phyloP scores from a whole-genome alignment of 2,888 invertebrate genomes.

The Hirtodrosophila alboralis region DNA sequence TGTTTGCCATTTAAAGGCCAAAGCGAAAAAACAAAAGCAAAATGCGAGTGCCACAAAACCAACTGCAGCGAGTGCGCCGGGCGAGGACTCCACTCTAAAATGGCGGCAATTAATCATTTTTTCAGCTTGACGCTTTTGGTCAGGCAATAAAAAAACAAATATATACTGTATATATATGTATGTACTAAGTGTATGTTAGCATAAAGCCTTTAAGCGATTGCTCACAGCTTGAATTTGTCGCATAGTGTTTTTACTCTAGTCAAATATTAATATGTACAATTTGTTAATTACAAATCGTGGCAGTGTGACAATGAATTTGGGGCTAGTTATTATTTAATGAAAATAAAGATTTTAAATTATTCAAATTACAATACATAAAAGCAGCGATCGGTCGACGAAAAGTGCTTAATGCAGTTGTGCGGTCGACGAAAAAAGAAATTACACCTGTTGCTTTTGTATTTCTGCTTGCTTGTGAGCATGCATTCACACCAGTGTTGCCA shows the following conservation, averaged over 20 bases:
- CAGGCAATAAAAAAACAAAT: slow-evolving; percentile 47
- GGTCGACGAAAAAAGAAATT: no score
- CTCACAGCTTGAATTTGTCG: slow-evolving; percentile 25
- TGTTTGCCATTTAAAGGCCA: slow-evolving; percentile 51
- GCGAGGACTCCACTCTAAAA: slow-evolving; percentile 35
- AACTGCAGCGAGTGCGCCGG: slow-evolving; percentile 22
- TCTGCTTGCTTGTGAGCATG: no score
- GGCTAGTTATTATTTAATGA: no score
- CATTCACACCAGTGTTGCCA: no score
- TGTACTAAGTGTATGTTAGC: neutral
- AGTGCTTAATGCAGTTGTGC: no score
- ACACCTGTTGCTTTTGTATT: no score
- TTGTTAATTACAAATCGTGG: slow-evolving; percentile 5
- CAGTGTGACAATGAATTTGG: slow-evolving; percentile 23
- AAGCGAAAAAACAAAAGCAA: neutral
- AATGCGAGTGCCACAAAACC: neutral
- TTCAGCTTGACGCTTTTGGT: slow-evolving; percentile 38
- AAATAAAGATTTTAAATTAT: no score
- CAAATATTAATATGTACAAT: slow-evolving; percentile 35
- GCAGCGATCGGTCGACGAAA: no score
- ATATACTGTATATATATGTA: no score
- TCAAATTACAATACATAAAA: no score
- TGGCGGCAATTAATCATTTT: slow-evolving; percentile 62
- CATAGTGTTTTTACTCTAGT: slow-evolving; percentile 1
- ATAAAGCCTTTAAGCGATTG: slow-evolving; percentile 21